Evolutionary conservation across 2,888 invertebrate species (phyloP).

Genomic region (Netelia inedita): DNA sequence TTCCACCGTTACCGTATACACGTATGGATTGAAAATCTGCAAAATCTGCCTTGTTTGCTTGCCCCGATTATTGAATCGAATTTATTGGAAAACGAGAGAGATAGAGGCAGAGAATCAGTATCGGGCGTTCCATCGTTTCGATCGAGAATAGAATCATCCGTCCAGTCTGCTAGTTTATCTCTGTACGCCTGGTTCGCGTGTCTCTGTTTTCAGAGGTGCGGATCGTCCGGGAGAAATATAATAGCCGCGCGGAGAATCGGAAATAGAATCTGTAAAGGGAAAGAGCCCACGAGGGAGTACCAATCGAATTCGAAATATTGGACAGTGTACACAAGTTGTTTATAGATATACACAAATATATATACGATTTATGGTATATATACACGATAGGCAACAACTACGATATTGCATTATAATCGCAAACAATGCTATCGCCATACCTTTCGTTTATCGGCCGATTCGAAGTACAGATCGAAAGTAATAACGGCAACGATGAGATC

Average conservation of each 20-base stretch:
- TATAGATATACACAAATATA: background rate
- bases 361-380: background rate
- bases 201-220: background rate
- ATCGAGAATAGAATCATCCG: conserved; percentile 30
- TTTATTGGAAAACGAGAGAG: conserved; percentile 45
- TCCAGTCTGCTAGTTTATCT: background rate
- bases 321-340: background rate
- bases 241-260: background rate
- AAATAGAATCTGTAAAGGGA: conserved; percentile 37
- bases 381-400: background rate
- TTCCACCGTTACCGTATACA: too few species aligned
- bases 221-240: conserved; percentile 9
- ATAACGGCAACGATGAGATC: conserved; percentile 1
- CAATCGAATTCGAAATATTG: conserved; percentile 23
- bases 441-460: conserved; percentile 29
- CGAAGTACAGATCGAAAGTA: conserved; percentile 4
- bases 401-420: conserved; percentile 18
- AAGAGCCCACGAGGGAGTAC: background rate
- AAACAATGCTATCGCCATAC: background rate
- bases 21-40: too few species aligned
- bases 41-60: conserved; percentile 5
- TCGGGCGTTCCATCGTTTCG: conserved; percentile 16
- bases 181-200: background rate
- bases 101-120: background rate
- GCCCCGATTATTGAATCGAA: conserved; percentile 27